phyloP scores from a whole-genome alignment of 1,140 invertebrate genomes.

The Chrysopa pallens region DNA sequence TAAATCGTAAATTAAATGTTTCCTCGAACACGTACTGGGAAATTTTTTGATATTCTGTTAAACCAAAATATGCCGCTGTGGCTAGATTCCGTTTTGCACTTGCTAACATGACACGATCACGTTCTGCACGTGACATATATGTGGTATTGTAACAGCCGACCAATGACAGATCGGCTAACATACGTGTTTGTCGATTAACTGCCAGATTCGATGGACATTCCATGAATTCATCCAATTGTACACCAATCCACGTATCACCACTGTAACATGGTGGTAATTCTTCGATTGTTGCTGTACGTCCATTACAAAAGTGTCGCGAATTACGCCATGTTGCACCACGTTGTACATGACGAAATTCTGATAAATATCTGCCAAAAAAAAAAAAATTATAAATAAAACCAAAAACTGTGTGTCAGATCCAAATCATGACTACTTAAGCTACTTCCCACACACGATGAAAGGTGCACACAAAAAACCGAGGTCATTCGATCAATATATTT shows the following conservation, averaged over 20 bases:
- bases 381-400: no score
- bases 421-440: no score
- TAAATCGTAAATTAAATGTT: conserved; percentile 87
- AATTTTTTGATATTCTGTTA: conserved; percentile 80
- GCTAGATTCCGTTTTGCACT: conserved; percentile 90
- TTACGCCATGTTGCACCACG: conserved; percentile 90
- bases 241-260: conserved; percentile 40
- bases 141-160: conserved; percentile 90
- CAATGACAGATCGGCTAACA: conserved; percentile 87
- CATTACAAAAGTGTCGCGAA: conserved; percentile 74
- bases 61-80: conserved; percentile 91
- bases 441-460: no score
- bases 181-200: conserved; percentile 89
- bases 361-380: conserved; percentile 52
- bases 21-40: conserved; percentile 94
- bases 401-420: no score
- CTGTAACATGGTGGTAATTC: conserved; percentile 65
- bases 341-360: conserved; percentile 89
- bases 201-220: conserved; percentile 84
- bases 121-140: conserved; percentile 44
- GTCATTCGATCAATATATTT: no score
- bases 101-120: conserved; percentile 68
- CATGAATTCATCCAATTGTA: conserved; percentile 68
- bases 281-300: conserved; percentile 52
- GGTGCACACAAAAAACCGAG: no score